phyloP scores from a whole-genome alignment of 2,888 invertebrate genomes.

The Ypsolopha sequella region DNA sequence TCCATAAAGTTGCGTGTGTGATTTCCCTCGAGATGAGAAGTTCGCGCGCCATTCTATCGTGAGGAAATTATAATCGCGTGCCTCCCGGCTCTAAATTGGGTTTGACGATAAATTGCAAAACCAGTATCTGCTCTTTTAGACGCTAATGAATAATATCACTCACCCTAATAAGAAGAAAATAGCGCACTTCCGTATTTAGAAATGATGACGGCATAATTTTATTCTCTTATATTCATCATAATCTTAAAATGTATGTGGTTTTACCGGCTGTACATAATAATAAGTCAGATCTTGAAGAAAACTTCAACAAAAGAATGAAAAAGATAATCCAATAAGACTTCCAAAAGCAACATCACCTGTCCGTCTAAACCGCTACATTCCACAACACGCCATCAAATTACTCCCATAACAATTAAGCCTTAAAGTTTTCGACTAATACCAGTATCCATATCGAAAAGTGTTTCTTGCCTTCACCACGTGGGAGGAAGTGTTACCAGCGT shows the following conservation, averaged over 20 bases:
- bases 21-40: slow-evolving; percentile 70
- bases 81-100: slow-evolving; percentile 67
- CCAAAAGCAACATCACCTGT: no score
- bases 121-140: slow-evolving; percentile 56
- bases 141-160: slow-evolving; percentile 42
- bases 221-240: no score
- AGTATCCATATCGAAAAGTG: neutral
- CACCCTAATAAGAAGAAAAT: no score
- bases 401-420: neutral
- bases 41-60: slow-evolving; percentile 70
- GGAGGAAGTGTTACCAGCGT: slow-evolving; percentile 38
- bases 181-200: no score
- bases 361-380: no score
- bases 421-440: neutral
- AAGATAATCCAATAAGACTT: no score
- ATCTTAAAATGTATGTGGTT: no score
- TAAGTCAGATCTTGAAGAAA: no score
- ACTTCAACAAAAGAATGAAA: no score
- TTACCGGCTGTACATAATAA: no score
- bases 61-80: slow-evolving; percentile 71
- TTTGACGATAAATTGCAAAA: slow-evolving; percentile 64
- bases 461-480: slow-evolving; percentile 30
- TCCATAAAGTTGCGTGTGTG: slow-evolving; percentile 71
- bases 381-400: no score
- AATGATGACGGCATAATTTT: no score